Evolutionary conservation across 2,888 invertebrate species (phyloP).

Genomic region (Maniola hyperantus): DNA sequence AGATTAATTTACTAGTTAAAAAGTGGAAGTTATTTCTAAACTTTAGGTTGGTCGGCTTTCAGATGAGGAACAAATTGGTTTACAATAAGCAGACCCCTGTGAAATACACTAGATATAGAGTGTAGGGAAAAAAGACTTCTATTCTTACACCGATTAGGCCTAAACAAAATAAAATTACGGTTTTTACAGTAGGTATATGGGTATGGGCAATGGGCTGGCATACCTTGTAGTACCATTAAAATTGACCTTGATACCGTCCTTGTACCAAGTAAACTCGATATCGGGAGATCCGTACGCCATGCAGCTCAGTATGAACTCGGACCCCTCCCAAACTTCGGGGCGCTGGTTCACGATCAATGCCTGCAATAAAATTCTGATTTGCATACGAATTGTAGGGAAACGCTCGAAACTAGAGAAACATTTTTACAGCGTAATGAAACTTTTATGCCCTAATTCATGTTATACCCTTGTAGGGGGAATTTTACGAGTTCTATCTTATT

Average conservation of each 20-base stretch:
- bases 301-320: slow-evolving; percentile 90
- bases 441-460: slow-evolving; percentile 34
- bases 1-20: no score
- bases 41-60: no score
- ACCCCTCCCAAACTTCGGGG: slow-evolving; percentile 85
- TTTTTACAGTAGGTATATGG: no score
- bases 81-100: no score
- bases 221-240: slow-evolving; percentile 88
- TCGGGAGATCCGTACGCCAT: slow-evolving; percentile 89
- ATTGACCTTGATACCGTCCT: slow-evolving; percentile 89
- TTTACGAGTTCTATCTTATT: slow-evolving; percentile 35
- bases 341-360: slow-evolving; percentile 69
- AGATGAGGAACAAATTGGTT: no score
- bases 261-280: slow-evolving; percentile 91
- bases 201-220: slow-evolving; percentile 35
- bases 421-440: slow-evolving; percentile 37
- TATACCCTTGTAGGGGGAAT: slow-evolving; percentile 17
- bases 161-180: no score
- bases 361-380: slow-evolving; percentile 48
- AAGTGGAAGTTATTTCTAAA: no score
- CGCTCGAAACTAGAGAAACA: slow-evolving; percentile 33
- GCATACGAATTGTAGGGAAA: slow-evolving; percentile 33
- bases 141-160: no score
- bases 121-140: no score
- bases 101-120: no score